Evolutionary conservation across 2,113 vertebrate species (phyloP).

Genomic region (Andinoacara biseriatus): DNA sequence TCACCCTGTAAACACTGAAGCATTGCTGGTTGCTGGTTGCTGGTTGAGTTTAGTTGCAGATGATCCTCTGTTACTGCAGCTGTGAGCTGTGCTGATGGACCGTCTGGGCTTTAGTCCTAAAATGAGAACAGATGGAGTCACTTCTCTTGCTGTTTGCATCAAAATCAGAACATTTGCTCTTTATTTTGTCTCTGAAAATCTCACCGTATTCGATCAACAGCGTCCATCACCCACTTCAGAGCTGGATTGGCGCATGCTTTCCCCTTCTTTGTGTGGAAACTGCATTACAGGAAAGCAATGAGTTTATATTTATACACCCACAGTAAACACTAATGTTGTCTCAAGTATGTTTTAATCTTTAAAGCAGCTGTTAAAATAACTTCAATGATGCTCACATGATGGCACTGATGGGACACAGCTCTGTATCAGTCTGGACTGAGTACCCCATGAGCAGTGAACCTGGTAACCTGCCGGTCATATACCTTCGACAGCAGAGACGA

Average conservation of each 20-base stretch:
- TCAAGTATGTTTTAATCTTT: neutral
- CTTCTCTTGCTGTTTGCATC: neutral
- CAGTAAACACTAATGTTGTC: neutral
- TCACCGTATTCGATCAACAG: too few relatives aligned
- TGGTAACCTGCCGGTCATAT: conserved; percentile 25
- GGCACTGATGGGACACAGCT: conserved; percentile 62
- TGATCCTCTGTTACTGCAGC: accelerated
- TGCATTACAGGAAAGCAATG: neutral
- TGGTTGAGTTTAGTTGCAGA: too few relatives aligned
- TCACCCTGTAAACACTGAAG: too few relatives aligned
- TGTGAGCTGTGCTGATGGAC: conserved; percentile 36
- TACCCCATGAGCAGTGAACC: conserved; percentile 38
- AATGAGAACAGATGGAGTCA: neutral
- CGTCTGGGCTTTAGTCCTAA: conserved; percentile 41
- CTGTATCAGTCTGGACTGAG: conserved; percentile 55
- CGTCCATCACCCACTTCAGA: conserved; percentile 59
- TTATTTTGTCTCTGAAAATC: neutral
- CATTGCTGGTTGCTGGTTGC: too few relatives aligned
- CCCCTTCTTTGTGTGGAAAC: conserved; percentile 66
- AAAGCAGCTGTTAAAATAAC: neutral
- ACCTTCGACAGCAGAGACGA: conserved; percentile 57
- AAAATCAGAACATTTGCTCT: neutral
- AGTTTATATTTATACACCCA: neutral
- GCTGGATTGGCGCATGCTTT: conserved; percentile 63
- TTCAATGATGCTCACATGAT: conserved; percentile 65